Base-by-base conservation (phyloP, 2,113 vertebrate species). In the Bagarius yarrelli region DNA sequence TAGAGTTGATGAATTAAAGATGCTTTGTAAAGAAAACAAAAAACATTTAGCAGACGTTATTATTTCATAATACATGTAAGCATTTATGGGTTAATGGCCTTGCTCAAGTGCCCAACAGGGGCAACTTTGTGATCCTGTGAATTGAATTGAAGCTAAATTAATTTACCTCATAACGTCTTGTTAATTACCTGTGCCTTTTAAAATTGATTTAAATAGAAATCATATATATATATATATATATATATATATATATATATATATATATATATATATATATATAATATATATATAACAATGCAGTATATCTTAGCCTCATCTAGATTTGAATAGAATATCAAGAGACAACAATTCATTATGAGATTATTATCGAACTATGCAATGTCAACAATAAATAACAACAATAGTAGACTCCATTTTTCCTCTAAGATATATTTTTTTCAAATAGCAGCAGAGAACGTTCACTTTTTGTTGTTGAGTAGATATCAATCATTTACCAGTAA, bases 401-500 rank as follows among this genome's bases (percentile, higher is more conserved):
- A 72, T 32, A 30, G 25, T 55, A 32, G 64, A 18, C 18, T 56
- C 9, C 6, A 6, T 71, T 60, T 44, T 47, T 18, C 23, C 27
- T 18, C 40, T 50, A 12, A 52, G 32, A n/a, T 61, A 16, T 19
- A 5, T 60, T 70, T 52, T 71, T 27, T 47, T n/a, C 50, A 70
- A 70, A 59, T 44, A 71, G 55, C 11, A 13, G 30, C 50, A 27
- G 27, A 69, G 52, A 70, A 25, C 25, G 15, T 76, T 44, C 47
- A 56, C 18, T n/a, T 32, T 9, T n/a, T 36, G 52, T 60, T 66
- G 52, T 66, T 32, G 55, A 21, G n/a, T 50, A 34, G 64, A 69
- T 82, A 76, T 82, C 73, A 77, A 82, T 82, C 73, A 82, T 52
- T 52, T 25, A 80, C 21, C 78, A 72, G 57, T 61, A 52, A 61